A percentile compares a stretch with the other conserved stretches of the same genome.
Conservation (phyloP, 2,888 invertebrate genomes). For the Acleris literana region DNA sequence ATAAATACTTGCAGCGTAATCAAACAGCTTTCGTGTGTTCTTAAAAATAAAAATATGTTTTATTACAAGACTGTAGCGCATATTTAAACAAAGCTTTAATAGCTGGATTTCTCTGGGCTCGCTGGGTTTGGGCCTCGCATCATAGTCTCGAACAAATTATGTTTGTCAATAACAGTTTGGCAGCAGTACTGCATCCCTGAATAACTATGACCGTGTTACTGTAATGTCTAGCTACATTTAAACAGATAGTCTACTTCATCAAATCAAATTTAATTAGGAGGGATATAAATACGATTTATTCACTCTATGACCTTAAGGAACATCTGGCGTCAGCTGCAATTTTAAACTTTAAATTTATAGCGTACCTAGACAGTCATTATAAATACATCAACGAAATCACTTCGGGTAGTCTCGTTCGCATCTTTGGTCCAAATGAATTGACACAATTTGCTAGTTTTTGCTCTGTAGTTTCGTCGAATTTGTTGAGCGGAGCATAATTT, state of each 20-base stretch:
- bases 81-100: too few species aligned
- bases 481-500: conserved; percentile 33
- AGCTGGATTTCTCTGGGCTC: too few species aligned
- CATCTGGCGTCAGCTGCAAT: conserved; percentile 2
- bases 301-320: not conserved
- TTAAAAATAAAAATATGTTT: too few species aligned
- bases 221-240: not conserved
- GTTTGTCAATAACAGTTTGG: conserved; percentile 3
- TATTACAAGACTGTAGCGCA: too few species aligned
- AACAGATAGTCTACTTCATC: not conserved
- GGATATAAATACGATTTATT: too few species aligned
- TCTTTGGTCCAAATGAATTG: conserved; percentile 19
- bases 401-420: conserved; percentile 3
- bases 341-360: conserved; percentile 1
- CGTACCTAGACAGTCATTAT: conserved; percentile 7
- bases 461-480: conserved; percentile 7
- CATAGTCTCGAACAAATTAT: too few species aligned
- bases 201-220: conserved; percentile 5
- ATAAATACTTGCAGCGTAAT: too few species aligned
- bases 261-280: too few species aligned
- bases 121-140: too few species aligned
- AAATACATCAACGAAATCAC: conserved; percentile 4
- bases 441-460: conserved; percentile 20
- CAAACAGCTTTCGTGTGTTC: too few species aligned
- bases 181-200: conserved; percentile 2